phyloP scores from a whole-genome alignment of 2,797 vertebrate species.

The Lacerta viridis region DNA sequence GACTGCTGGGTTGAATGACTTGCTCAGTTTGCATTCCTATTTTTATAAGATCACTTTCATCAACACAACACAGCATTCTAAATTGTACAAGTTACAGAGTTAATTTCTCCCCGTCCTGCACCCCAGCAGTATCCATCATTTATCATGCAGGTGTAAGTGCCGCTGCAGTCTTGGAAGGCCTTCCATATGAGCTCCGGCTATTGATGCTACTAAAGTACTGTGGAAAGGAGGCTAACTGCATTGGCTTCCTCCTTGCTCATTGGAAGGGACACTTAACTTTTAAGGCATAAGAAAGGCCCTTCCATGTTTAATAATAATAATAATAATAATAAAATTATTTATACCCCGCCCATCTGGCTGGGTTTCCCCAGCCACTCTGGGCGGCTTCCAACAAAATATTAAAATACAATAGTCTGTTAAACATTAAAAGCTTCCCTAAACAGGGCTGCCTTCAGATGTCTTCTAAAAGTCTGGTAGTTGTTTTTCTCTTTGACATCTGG shows the following conservation, averaged over 20 bases:
- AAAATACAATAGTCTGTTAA: no score
- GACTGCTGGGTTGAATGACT: neutral
- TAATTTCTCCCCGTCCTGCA: neutral
- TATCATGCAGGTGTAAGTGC: neutral
- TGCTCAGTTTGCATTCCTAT: neutral
- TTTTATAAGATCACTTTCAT: neutral
- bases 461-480: no score
- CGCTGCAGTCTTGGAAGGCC: neutral
- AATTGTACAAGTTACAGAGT: neutral
- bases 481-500: no score
- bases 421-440: no score
- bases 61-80: neutral
- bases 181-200: neutral
- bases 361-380: no score
- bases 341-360: no score
- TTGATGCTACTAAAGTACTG: neutral
- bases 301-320: no score
- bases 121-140: neutral
- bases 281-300: neutral
- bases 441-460: no score
- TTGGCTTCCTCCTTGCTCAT: neutral
- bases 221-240: neutral
- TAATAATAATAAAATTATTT: no score
- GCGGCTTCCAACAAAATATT: no score
- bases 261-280: neutral